A percentile compares a stretch with the other conserved stretches of the same genome.
Conservation (phyloP, 1,140 invertebrate genomes). For the Heliconius congener region DNA sequence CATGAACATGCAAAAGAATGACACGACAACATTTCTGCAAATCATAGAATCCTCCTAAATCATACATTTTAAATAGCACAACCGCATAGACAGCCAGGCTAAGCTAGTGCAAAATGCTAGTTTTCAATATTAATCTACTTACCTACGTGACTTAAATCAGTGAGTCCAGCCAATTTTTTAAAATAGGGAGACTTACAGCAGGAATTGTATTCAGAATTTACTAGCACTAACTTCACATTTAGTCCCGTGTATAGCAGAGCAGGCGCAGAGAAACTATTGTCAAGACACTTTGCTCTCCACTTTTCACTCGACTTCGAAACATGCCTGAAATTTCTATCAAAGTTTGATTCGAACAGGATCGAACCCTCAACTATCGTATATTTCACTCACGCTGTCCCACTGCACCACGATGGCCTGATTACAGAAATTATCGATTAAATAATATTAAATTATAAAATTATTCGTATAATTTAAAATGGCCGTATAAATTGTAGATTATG, state of each 20-base stretch:
- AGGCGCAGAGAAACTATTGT: background rate
- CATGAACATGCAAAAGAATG: no score
- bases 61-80: no score
- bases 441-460: constrained; percentile 7
- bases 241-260: background rate
- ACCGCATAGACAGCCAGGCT: background rate
- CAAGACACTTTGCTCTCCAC: background rate
- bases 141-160: background rate
- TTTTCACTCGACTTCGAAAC: background rate
- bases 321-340: background rate
- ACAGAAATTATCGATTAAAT: no score
- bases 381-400: background rate
- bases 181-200: background rate
- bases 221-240: background rate
- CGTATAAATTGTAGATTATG: constrained; percentile 20
- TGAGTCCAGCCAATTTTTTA: background rate
- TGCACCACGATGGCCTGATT: background rate
- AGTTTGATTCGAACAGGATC: background rate
- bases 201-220: background rate
- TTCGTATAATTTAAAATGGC: background rate
- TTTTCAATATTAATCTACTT: background rate
- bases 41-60: background rate
- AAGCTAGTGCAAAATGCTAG: background rate
- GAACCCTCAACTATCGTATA: no score
- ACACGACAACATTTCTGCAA: background rate